phyloP scores from a whole-genome alignment of 1,140 invertebrate genomes.

The Asbolus verrucosus region DNA sequence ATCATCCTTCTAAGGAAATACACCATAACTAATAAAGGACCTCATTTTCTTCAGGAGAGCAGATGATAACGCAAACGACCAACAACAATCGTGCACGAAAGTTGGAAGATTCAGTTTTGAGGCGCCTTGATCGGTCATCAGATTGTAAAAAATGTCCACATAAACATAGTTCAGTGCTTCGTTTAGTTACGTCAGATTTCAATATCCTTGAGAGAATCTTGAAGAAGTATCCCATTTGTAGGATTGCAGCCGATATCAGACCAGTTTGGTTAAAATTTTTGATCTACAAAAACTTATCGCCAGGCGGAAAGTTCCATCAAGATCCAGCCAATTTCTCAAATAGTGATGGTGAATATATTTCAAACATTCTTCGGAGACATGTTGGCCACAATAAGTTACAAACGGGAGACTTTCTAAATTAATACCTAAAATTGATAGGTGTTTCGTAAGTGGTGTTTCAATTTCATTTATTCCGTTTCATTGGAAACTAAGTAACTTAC shows the following conservation, averaged over 20 bases:
- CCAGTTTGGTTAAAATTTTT: conserved; percentile 13
- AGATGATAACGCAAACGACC: conserved; percentile 31
- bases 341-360: too few relatives aligned
- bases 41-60: conserved; percentile 8
- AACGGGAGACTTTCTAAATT: too few relatives aligned
- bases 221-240: background rate
- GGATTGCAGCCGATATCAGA: conserved; percentile 15
- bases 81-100: conserved; percentile 15
- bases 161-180: conserved; percentile 36
- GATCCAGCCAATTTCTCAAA: too few relatives aligned
- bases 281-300: background rate
- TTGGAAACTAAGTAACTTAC: too few relatives aligned
- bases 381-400: too few relatives aligned
- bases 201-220: conserved; percentile 33
- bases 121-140: conserved; percentile 30
- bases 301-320: background rate
- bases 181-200: conserved; percentile 31
- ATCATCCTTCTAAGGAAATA: background rate
- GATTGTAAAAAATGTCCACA: conserved; percentile 35
- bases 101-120: conserved; percentile 30
- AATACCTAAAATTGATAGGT: too few relatives aligned
- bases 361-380: too few relatives aligned
- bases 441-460: too few relatives aligned
- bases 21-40: conserved; percentile 1
- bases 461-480: too few relatives aligned